Conservation (phyloP, 2,113 vertebrate species). For the Chamaetylas fuelleborni region DNA sequence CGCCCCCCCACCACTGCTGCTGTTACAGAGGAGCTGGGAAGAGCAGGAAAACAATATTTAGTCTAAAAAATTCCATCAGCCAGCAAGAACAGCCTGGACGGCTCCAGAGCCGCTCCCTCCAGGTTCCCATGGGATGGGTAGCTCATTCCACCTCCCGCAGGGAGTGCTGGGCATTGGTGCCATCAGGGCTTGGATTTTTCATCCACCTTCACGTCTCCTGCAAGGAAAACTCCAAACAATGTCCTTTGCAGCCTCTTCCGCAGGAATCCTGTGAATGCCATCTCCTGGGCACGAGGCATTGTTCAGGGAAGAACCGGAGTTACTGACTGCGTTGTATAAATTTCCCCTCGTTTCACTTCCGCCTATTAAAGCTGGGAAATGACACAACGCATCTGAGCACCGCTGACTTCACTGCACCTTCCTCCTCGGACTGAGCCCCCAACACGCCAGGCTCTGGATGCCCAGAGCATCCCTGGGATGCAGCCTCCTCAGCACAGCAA, state of each 20-base stretch:
- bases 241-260: neutral
- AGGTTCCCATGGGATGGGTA: fast-evolving
- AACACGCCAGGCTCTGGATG: fast-evolving
- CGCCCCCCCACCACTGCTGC: neutral
- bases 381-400: neutral
- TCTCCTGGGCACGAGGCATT: neutral
- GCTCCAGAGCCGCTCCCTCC: neutral
- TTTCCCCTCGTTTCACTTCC: neutral
- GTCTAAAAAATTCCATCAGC: neutral
- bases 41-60: neutral
- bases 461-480: neutral
- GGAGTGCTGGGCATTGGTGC: neutral
- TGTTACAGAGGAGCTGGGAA: neutral
- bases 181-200: fast-evolving
- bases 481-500: neutral
- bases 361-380: slow-evolving; percentile 13
- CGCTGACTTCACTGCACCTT: neutral
- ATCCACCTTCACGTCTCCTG: neutral
- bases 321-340: neutral
- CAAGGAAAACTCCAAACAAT: neutral
- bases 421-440: fast-evolving
- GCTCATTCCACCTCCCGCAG: neutral
- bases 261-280: neutral
- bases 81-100: neutral
- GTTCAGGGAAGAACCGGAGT: neutral